Evolutionary conservation across 2,113 vertebrate species (phyloP).

Genomic region (Misgurnus anguillicaudatus): DNA sequence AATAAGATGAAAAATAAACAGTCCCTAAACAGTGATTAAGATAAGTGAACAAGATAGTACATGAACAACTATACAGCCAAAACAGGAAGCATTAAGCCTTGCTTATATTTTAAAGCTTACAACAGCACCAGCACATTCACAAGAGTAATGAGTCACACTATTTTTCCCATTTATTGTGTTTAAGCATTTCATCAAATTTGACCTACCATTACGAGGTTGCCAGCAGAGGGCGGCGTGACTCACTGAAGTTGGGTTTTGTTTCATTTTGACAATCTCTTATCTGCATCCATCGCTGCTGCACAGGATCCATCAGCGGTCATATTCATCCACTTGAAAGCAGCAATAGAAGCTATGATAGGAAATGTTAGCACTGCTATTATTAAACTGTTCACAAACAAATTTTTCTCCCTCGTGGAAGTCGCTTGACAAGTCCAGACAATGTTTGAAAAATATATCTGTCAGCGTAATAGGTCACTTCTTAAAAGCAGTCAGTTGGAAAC

Average conservation of each 20-base stretch:
- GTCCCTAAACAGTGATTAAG: no score
- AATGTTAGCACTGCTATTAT: constrained; percentile 42
- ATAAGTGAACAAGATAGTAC: no score
- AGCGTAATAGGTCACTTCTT: constrained; percentile 54
- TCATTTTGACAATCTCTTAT: constrained; percentile 25
- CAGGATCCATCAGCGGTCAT: constrained; percentile 46
- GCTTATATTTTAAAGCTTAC: no score
- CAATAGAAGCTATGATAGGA: constrained; percentile 45
- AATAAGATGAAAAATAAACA: no score
- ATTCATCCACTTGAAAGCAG: constrained; percentile 43
- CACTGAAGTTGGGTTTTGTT: background rate
- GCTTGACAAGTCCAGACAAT: constrained; percentile 46
- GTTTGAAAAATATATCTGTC: constrained; percentile 56
- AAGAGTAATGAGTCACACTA: background rate
- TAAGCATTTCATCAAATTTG: background rate
- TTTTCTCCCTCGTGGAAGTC: constrained; percentile 25
- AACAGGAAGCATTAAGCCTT: no score
- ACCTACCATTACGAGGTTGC: constrained; percentile 4
- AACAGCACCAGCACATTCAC: background rate
- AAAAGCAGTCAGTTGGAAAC: constrained; percentile 56
- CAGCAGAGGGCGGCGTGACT: constrained; percentile 48
- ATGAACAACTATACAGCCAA: no score
- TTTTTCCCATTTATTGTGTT: background rate
- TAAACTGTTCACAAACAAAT: constrained; percentile 46
- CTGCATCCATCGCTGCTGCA: constrained; percentile 23